phyloP scores from a whole-genome alignment of 2,113 vertebrate genomes.

The Bostrychus sinensis region DNA sequence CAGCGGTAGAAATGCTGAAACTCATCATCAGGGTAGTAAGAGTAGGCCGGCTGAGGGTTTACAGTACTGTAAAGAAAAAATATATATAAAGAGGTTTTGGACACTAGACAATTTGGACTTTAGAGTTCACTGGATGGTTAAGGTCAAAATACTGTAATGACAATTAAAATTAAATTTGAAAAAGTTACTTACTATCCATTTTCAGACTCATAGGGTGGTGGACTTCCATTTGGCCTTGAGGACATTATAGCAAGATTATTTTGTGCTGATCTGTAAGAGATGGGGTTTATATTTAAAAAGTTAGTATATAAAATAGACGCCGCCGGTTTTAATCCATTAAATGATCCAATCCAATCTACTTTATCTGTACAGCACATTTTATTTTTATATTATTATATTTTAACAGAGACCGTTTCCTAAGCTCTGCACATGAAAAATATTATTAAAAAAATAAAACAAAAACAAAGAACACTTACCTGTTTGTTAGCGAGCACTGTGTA shows the following conservation, averaged over 20 bases:
- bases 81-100: constrained; percentile 3
- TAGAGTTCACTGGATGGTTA: background rate
- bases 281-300: background rate
- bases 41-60: constrained; percentile 83
- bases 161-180: too few relatives aligned
- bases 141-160: too few relatives aligned
- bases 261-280: background rate
- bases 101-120: background rate
- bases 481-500: too few relatives aligned
- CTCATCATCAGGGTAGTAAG: constrained; percentile 91
- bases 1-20: constrained; percentile 89
- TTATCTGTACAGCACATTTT: too few relatives aligned
- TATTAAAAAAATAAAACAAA: too few relatives aligned
- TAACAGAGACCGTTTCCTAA: too few relatives aligned
- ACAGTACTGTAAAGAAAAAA: constrained; percentile 63
- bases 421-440: too few relatives aligned
- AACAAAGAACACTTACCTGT: constrained; percentile 45
- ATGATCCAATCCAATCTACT: too few relatives aligned
- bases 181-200: constrained; percentile 82
- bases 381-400: too few relatives aligned
- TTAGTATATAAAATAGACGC: too few relatives aligned
- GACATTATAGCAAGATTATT: constrained; percentile 78
- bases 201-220: constrained; percentile 86
- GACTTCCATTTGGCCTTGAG: constrained; percentile 84
- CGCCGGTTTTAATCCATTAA: too few relatives aligned